phyloP scores from a whole-genome alignment of 2,797 vertebrate species.

The Erpetoichthys calabaricus region DNA sequence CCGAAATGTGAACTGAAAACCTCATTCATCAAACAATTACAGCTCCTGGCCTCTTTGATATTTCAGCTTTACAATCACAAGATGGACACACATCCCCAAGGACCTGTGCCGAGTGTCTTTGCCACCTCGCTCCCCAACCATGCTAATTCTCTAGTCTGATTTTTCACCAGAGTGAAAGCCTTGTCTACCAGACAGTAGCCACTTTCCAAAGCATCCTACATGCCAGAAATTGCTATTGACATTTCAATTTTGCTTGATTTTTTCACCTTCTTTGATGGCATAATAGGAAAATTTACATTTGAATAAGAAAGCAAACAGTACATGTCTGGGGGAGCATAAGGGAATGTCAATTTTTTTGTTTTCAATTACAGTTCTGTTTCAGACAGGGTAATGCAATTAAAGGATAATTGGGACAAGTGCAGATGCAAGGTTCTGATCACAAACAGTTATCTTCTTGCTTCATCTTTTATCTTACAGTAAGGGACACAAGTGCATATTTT shows the following conservation, averaged over 20 bases:
- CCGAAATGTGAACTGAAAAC: conserved; percentile 29
- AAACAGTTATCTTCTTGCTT: conserved; percentile 47
- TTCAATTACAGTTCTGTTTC: conserved; percentile 54
- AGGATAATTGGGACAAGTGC: conserved; percentile 52
- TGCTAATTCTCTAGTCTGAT: conserved; percentile 26
- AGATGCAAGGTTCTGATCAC: conserved; percentile 54
- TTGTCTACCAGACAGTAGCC: conserved; percentile 22
- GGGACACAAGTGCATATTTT: background rate
- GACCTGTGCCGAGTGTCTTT: conserved; percentile 16
- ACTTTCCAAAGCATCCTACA: conserved; percentile 52
- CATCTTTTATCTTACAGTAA: conserved; percentile 12
- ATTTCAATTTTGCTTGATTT: conserved; percentile 71
- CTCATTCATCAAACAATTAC: conserved; percentile 64
- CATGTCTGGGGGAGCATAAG: conserved; percentile 39
- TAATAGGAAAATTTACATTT: conserved; percentile 47
- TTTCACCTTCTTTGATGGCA: conserved; percentile 52
- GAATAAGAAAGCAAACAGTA: conserved; percentile 56
- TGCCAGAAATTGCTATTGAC: conserved; percentile 87
- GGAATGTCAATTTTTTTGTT: conserved; percentile 45
- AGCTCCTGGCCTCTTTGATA: conserved; percentile 48
- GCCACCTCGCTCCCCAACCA: conserved; percentile 18
- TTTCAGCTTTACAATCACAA: conserved; percentile 44
- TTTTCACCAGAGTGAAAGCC: conserved; percentile 22
- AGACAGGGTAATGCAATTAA: conserved; percentile 61
- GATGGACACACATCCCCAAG: conserved; percentile 42